These are phyloP conservation scores for Hypena proboscidalis DNA, from an alignment of 2,888 invertebrate genomes.

Conservation along the genomic window DNA sequence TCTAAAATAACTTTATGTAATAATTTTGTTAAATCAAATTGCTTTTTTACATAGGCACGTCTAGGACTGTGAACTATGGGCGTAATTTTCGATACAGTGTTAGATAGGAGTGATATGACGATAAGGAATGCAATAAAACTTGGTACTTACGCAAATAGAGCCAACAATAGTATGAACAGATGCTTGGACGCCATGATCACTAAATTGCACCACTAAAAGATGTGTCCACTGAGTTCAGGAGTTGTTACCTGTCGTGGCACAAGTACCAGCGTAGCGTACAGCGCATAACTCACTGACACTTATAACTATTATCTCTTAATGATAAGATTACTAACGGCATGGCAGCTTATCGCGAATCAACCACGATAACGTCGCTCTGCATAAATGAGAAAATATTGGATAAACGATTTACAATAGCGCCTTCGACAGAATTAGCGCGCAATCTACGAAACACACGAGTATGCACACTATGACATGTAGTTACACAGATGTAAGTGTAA, in stretches of 20 bases:
- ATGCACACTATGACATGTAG: conserved; percentile 17
- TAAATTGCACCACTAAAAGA: conserved; percentile 48
- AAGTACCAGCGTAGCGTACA: conserved; percentile 69
- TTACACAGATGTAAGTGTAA: conserved; percentile 39
- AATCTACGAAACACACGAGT: conserved; percentile 14
- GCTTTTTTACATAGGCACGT: too few species aligned
- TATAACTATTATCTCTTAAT: conserved; percentile 82
- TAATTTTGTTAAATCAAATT: too few species aligned
- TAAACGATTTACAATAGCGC: conserved; percentile 60
- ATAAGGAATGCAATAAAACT: conserved; percentile 8
- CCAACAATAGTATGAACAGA: conserved; percentile 61
- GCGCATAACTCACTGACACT: conserved; percentile 83
- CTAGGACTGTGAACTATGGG: too few species aligned
- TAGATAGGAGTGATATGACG: too few species aligned
- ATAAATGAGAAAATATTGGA: conserved; percentile 67
- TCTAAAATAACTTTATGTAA: too few species aligned
- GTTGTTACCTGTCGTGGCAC: conserved; percentile 66
- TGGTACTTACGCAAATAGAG: conserved; percentile 70
- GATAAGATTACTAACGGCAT: conserved; percentile 82
- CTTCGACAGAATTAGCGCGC: conserved; percentile 33
- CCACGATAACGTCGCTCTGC: conserved; percentile 72
- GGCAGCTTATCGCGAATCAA: conserved; percentile 81
- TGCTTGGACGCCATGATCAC: conserved; percentile 68
- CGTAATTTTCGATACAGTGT: too few species aligned
- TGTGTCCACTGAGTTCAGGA: conserved; percentile 62